Base-by-base conservation (phyloP, 2,113 vertebrate genomes). In the Dicentrarchus labrax region DNA sequence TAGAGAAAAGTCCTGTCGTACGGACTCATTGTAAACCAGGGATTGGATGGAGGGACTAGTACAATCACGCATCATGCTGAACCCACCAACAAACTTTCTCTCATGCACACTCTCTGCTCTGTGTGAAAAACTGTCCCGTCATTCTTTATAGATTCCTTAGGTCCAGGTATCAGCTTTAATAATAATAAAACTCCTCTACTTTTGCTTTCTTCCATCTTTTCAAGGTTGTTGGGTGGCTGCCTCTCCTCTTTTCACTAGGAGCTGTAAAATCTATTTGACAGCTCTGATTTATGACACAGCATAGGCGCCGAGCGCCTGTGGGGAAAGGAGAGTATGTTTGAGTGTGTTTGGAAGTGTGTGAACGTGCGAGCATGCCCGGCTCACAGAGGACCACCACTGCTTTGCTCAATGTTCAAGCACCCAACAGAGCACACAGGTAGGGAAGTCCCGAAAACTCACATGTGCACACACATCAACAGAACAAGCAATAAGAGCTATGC, bases 261-360 rank as follows among this genome's bases (percentile, higher is more conserved):
- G 88, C 94, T 88, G 91, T 92, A 94, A 92, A 94, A 93, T 92
- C 88, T 87, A 83, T 91, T 70, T 93, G 93, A 94, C 94, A 93
- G 90, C 91, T 94, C 72, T 93, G 93, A 94, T 94, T 94, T 92
- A 94, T 93, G 93, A 91, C 90, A 88, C 90, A 81, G 86, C 89
- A 88, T 71, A 89, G 83, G 88, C 81, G 87, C 69, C 10, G 47
- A 76, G 83, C 19, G 89, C 90, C 90, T 85, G 87, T 83, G 88
- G 85, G 89, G 83, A 53, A 81, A 51, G 22, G 70, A 48, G 82
- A 83, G 74, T 79, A 88, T 64, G 89, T 86, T 71, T 80, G 70
- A 78, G 75, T 82, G 84, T 89, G 91, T 93, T 71, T 86, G 78
- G n/a, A 83, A 67, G 65, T 74, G 82, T 81, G 78, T 17, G 71